A percentile compares a stretch with the other conserved stretches of the same genome.
Evolutionary conservation across 1,140 invertebrate genomes (phyloP).

Genomic region (Neotoxoptera formosana): DNA sequence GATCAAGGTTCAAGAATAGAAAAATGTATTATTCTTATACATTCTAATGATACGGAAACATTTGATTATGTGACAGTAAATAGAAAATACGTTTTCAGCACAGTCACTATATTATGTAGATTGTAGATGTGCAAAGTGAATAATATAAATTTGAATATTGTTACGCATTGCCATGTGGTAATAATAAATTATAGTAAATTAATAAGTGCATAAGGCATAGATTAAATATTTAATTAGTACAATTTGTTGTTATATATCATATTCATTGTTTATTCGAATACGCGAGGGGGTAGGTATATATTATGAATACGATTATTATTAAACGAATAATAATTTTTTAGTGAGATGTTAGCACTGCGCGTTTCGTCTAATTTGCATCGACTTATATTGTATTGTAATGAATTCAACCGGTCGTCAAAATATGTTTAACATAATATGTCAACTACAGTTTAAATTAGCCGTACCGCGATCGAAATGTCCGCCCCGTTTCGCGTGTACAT

Average conservation of each 20-base stretch:
- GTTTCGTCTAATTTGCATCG: conserved; percentile 10
- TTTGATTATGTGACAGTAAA: neutral
- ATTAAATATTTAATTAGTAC: neutral
- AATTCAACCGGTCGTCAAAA: conserved; percentile 15
- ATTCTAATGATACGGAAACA: neutral
- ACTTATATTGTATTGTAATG: neutral
- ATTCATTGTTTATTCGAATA: neutral
- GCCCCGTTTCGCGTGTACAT: neutral
- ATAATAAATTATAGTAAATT: neutral
- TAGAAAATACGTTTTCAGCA: neutral
- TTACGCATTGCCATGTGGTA: neutral
- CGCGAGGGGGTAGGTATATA: neutral
- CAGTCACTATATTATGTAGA: too few species aligned
- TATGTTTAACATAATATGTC: conserved; percentile 47
- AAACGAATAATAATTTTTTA: conserved; percentile 24
- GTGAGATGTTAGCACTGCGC: neutral
- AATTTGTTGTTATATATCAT: neutral
- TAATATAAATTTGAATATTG: neutral
- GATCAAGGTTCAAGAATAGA: neutral
- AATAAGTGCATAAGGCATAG: neutral
- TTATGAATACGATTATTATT: neutral
- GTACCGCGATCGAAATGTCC: conserved; percentile 31
- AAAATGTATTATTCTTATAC: neutral
- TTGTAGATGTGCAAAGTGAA: neutral
- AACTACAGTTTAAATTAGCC: conserved; percentile 31